Base-by-base conservation (phyloP, 2,797 vertebrate genomes). In the Hoplostethus mediterraneus region DNA sequence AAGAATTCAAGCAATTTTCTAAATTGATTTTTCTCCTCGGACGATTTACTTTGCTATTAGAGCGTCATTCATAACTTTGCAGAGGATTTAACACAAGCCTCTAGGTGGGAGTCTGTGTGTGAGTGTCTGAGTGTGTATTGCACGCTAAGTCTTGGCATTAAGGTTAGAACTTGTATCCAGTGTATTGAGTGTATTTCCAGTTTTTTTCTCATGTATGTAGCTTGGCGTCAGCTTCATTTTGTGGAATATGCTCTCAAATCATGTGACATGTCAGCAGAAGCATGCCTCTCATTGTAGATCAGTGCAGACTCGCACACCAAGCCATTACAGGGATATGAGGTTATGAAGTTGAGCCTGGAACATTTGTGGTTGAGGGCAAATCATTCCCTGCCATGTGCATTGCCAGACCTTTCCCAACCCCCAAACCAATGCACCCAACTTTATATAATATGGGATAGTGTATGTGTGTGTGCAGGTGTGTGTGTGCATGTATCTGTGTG, bases 1-100 rank as follows among this genome's bases (percentile, higher is more conserved):
- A 91, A 90, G 89, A 93, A 92, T 93, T 92, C 80, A 80, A 90
- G 90, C 88, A 92, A 93, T 94, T 94, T 93, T 92, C 89, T 79
- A 90, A 93, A 94, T 93, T 80, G 89, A 94, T 94, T 92, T 93
- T 92, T 86, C 79, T 89, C 89, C 86, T 85, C 78, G 72, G 89
- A 92, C 85, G 57, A 94, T 93, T 94, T 90, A 81, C 88, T 90
- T 87, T 80, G 71, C 84, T 76, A 80, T 92, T 86, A 84, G 72
- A 77, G 77, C 45, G 38, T 82, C 87, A 89, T 89, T 91, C 87
- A 90, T 89, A 93, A 91, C 83, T 89, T 89, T 85, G 75, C 77
- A 67, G 72, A 65, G 80, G 86, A 79, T 86, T 86, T 79, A 84
- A 81, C 77, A 71, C 55, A 51, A 72, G 71, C 67, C 67, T 77